Base-by-base conservation (phyloP, 2,113 vertebrate genomes). In the Manacus vitellinus region DNA sequence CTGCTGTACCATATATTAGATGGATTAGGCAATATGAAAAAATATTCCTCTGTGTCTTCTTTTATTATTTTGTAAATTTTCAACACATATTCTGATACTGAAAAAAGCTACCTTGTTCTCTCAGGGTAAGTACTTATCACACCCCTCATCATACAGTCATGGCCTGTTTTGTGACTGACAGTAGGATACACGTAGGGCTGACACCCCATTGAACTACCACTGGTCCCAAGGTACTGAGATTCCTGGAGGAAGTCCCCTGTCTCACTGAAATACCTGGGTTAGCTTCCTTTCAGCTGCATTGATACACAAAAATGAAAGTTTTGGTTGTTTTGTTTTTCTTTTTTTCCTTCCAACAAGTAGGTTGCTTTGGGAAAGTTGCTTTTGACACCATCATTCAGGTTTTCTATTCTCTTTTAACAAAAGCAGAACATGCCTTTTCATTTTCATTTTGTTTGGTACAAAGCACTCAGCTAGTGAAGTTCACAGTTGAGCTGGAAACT, bases 11-110 rank as follows among this genome's bases (percentile, higher is more conserved):
- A 79, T 58, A 21, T 46, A 83, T 56, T 70, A 90, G 75, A 92
- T 83, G 27, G 23, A 90, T 71, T 82, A 83, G 20, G 25, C 43
- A 89, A 54, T 85, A 91, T 81, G 10, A 61, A 94, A 81, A 89
- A 62, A 55, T 37, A 16, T 37, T 1, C 10, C 23, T 4, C 6
- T 2, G 7, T 43, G n/a, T 59, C 19, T 37, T 33, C 4, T 46
- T 86, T 44, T 56, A 27, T 33, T 43, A 8, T 46, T 27, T 39
- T 5, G 8, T 43, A 49, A 43, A 65, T 56, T 66, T 72, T 89
- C 46, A 70, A n/a, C 3, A 9, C 3, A 2, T 55, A 83, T 37
- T 72, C 31, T 76, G 44, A 82, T 59, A 49, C 41, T 37, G n/a
- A 79, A 76, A 62, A 58, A 44, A 51, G 8, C 8, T 35, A 35